Percentiles rank a stretch among this genome's conserved stretches.
These are phyloP conservation scores for Myopa testacea DNA, from an alignment of 2,888 invertebrate species.

Conservation along the genomic window DNA sequence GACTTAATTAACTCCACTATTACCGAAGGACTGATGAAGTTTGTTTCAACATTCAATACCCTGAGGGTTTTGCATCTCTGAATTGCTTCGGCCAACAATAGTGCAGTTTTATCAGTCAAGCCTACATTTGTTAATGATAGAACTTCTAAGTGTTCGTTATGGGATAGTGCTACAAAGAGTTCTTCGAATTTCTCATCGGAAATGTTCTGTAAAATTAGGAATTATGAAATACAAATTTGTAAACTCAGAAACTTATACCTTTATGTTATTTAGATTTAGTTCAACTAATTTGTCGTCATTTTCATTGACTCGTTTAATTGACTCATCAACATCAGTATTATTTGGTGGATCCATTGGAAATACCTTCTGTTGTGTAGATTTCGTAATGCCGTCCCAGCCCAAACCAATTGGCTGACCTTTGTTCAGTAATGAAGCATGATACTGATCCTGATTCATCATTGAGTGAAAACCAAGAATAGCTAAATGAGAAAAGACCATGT, in stretches of 20 bases:
- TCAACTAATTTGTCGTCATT: constrained; percentile 89
- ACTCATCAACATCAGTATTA: constrained; percentile 93
- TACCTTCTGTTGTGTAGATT: constrained; percentile 90
- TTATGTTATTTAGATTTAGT: constrained; percentile 99
- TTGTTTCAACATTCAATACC: constrained; percentile 94
- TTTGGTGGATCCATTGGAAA: constrained; percentile 97
- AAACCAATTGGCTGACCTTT: constrained; percentile 90
- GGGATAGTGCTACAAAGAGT: constrained; percentile 87
- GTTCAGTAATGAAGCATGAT: constrained; percentile 94
- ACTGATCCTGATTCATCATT: constrained; percentile 99
- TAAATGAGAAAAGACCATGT: constrained; percentile 61
- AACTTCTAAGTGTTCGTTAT: constrained; percentile 91
- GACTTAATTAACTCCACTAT: constrained; percentile 88
- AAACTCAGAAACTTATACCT: constrained; percentile 72
- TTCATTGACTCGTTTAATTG: constrained; percentile 88
- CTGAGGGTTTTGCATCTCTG: constrained; percentile 82
- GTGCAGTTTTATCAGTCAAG: constrained; percentile 88
- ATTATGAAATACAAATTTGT: neutral
- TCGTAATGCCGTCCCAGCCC: constrained; percentile 95
- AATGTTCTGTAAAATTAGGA: constrained; percentile 78
- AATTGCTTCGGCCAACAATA: constrained; percentile 84
- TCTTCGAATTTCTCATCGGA: constrained; percentile 94
- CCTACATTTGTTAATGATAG: constrained; percentile 94
- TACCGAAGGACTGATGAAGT: constrained; percentile 92
- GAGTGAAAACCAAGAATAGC: constrained; percentile 99